These are phyloP conservation scores for Muscicapa striata DNA, from an alignment of 2,797 vertebrate genomes.

Conservation along the genomic window DNA sequence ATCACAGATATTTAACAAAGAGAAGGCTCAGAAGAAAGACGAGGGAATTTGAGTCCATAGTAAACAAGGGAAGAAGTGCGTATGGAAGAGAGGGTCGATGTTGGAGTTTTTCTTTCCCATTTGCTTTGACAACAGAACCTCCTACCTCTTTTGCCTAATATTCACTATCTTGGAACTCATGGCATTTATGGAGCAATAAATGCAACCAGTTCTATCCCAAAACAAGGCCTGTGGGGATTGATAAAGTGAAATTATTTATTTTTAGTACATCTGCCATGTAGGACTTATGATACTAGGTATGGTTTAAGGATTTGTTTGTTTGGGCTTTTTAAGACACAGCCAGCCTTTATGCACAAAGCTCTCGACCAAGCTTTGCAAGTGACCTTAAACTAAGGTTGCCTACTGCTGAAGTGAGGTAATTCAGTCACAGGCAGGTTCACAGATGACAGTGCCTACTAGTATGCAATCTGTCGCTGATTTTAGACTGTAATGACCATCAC, in stretches of 20 bases:
- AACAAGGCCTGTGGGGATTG: not conserved
- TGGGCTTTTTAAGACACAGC: not conserved
- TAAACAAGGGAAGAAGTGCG: not conserved
- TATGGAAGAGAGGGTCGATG: no score
- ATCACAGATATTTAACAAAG: not conserved
- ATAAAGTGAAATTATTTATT: not conserved
- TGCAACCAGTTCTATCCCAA: not conserved
- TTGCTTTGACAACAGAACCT: not conserved
- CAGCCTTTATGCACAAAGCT: not conserved
- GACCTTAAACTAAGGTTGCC: not conserved
- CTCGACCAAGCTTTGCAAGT: not conserved
- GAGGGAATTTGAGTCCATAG: not conserved
- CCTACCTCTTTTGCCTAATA: not conserved
- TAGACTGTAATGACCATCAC: not conserved
- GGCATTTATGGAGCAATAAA: not conserved
- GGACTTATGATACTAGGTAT: not conserved
- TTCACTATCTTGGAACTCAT: not conserved
- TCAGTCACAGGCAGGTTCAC: not conserved
- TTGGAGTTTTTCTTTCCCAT: fast-evolving
- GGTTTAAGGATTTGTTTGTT: not conserved
- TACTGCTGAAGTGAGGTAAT: no score
- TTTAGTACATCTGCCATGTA: not conserved
- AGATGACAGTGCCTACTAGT: not conserved
- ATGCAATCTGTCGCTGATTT: not conserved
- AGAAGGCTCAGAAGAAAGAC: not conserved